Conservation (phyloP, 2,797 vertebrate genomes). For the Cossypha caffra region DNA sequence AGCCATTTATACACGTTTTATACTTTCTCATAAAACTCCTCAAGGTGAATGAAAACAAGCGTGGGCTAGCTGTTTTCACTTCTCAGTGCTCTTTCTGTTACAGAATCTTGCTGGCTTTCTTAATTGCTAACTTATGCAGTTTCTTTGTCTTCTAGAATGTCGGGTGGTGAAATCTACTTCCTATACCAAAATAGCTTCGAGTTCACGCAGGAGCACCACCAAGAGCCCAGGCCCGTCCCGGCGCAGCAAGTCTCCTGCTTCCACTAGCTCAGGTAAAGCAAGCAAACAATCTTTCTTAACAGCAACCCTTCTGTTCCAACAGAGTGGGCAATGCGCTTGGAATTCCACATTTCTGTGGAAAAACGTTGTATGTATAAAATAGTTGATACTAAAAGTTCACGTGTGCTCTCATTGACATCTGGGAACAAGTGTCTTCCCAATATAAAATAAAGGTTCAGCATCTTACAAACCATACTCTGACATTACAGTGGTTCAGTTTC, state of each 20-base stretch:
- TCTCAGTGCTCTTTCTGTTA: conserved; percentile 36
- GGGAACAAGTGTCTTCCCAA: not conserved
- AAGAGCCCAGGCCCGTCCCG: conserved; percentile 88
- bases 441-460: not conserved
- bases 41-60: conserved; percentile 44
- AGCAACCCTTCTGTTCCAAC: not conserved
- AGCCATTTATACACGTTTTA: conserved; percentile 26
- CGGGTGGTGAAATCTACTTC: conserved; percentile 95
- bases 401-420: not conserved
- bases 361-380: not conserved
- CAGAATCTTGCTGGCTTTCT: conserved; percentile 37
- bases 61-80: conserved; percentile 49
- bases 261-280: conserved; percentile 88
- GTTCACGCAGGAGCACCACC: conserved; percentile 86
- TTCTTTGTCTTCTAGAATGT: conserved; percentile 85
- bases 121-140: conserved; percentile 39
- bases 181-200: conserved; percentile 91
- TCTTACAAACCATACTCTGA: not conserved
- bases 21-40: conserved; percentile 49
- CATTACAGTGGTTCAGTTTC: not conserved
- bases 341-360: not conserved
- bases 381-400: not conserved
- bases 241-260: conserved; percentile 95
- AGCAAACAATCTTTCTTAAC: not conserved
- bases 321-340: not conserved